Percentiles rank a stretch among this genome's conserved stretches.
Evolutionary conservation across 2,888 invertebrate species (phyloP).

Genomic region (Hydrotaea cyrtoneurina): DNA sequence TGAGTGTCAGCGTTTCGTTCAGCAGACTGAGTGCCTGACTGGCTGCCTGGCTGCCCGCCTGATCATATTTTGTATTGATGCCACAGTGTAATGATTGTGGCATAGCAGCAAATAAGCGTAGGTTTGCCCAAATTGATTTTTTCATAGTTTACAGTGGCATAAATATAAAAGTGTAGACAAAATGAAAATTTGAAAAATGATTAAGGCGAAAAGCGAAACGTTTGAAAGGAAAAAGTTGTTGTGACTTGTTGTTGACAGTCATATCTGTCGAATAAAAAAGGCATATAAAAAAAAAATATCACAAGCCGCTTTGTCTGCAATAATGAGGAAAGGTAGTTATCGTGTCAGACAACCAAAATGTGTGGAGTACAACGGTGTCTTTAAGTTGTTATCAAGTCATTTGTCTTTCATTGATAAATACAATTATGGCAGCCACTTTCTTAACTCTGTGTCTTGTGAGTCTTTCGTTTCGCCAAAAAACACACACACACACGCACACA

Average conservation of each 20-base stretch:
- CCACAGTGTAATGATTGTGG: slow-evolving; percentile 6
- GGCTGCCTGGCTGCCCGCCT: too few species aligned
- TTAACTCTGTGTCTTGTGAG: slow-evolving; percentile 2
- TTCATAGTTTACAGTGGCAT: slow-evolving; percentile 49
- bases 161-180: slow-evolving; percentile 19
- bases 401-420: background rate
- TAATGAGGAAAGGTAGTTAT: background rate
- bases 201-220: background rate
- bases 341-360: background rate
- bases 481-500: too few species aligned
- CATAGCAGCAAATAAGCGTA: slow-evolving; percentile 42
- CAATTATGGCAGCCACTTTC: background rate
- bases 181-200: slow-evolving; percentile 18
- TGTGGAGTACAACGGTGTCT: background rate
- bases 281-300: too few species aligned
- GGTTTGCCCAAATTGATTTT: slow-evolving; percentile 59
- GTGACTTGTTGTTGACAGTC: slow-evolving; percentile 7
- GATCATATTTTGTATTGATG: slow-evolving; percentile 8
- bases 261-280: background rate
- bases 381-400: background rate
- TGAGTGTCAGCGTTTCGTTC: slow-evolving; percentile 26
- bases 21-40: background rate
- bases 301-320: background rate
- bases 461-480: background rate
- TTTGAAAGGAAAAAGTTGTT: slow-evolving; percentile 6